Percentiles rank a stretch among this genome's conserved stretches.
These are phyloP conservation scores for Pelecanus crispus DNA, from an alignment of 2,113 vertebrate genomes.

Conservation along the genomic window DNA sequence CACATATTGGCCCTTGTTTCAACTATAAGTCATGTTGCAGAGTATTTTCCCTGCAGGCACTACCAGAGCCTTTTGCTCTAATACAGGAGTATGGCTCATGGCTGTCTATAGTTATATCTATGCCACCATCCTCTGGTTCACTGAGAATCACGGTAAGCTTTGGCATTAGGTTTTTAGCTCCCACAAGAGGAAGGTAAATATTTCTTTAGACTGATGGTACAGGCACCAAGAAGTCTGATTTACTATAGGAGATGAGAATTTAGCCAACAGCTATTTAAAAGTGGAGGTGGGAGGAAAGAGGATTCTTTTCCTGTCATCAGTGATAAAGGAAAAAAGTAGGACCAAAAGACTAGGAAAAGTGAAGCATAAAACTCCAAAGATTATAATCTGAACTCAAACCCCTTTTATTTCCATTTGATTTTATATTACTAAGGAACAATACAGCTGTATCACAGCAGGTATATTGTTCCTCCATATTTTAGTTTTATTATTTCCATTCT, in stretches of 20 bases:
- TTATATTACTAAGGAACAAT: background rate
- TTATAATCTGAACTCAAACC: background rate
- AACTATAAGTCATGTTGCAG: background rate
- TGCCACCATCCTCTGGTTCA: background rate
- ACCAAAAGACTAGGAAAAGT: background rate
- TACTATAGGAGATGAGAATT: background rate
- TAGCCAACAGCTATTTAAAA: conserved; percentile 2
- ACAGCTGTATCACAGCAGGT: background rate
- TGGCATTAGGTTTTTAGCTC: background rate
- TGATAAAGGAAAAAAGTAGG: background rate
- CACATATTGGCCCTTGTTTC: background rate
- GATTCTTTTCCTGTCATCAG: background rate
- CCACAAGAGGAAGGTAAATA: background rate
- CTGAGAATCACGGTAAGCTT: background rate
- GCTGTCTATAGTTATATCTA: background rate
- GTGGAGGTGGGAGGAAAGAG: background rate
- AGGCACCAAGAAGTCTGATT: conserved; percentile 7
- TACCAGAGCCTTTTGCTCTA: background rate
- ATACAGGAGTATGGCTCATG: background rate
- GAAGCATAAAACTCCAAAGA: background rate
- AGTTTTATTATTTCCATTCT: background rate
- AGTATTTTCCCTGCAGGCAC: background rate
- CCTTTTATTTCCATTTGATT: background rate
- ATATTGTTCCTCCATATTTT: background rate
- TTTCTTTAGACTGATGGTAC: conserved; percentile 17